These are phyloP conservation scores for Volucella bombylans DNA, from an alignment of 2,888 invertebrate genomes.

Conservation along the genomic window DNA sequence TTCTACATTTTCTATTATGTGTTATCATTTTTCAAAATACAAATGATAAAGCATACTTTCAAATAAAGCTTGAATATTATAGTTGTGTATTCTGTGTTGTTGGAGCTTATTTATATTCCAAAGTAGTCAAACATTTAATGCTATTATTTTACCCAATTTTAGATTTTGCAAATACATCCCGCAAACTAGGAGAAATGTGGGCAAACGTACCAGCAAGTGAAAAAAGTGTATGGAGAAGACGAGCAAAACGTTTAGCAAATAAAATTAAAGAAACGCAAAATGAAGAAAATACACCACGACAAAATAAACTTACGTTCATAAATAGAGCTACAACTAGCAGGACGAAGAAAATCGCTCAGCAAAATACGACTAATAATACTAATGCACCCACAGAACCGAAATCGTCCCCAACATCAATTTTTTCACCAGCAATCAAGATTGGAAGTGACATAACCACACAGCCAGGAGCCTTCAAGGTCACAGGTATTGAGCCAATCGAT, in stretches of 20 bases:
- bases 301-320: conserved; percentile 75
- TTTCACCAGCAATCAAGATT: conserved; percentile 64
- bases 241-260: conserved; percentile 87
- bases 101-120: background rate
- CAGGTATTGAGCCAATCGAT: conserved; percentile 92
- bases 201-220: conserved; percentile 88
- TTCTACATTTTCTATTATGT: no score
- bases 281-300: conserved; percentile 5
- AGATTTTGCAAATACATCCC: conserved; percentile 93
- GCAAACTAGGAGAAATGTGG: conserved; percentile 94
- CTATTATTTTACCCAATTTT: background rate
- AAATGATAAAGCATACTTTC: no score
- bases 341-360: conserved; percentile 78
- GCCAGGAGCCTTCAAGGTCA: conserved; percentile 84
- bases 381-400: conserved; percentile 27
- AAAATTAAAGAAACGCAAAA: conserved; percentile 68
- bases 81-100: no score
- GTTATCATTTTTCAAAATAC: no score
- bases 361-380: conserved; percentile 76
- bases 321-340: conserved; percentile 80
- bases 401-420: conserved; percentile 44
- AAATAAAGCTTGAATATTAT: no score
- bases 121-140: background rate
- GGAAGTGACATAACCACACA: conserved; percentile 68
- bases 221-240: conserved; percentile 90